Conservation (phyloP, 2,888 invertebrate genomes). For the Drosophila monieri region DNA sequence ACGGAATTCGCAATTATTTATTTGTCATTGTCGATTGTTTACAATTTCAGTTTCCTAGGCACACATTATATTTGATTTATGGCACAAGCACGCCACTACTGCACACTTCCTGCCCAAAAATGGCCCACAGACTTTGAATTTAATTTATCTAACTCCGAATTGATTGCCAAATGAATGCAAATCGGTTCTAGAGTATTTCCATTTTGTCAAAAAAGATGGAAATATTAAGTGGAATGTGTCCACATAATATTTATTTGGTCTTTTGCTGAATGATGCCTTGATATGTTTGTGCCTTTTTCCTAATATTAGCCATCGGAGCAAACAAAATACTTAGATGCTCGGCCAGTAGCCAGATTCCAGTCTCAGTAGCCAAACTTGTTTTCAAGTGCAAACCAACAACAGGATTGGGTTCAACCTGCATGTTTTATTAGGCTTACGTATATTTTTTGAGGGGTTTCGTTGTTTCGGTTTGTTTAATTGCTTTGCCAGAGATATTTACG, state of each 20-base stretch:
- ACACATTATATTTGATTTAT: conserved; percentile 36
- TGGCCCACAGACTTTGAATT: conserved; percentile 3
- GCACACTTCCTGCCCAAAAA: background rate
- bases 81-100: conserved; percentile 17
- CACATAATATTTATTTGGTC: background rate
- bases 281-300: conserved; percentile 11
- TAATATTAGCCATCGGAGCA: conserved; percentile 17
- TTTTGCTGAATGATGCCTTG: background rate
- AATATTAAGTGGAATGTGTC: background rate
- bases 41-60: conserved; percentile 26
- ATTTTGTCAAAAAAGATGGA: background rate
- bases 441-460: conserved; percentile 9
- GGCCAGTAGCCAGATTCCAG: conserved; percentile 11
- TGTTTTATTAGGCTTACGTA: conserved; percentile 25
- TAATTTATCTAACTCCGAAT: conserved; percentile 11
- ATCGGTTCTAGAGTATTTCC: background rate
- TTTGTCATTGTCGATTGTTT: conserved; percentile 33
- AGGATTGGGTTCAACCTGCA: conserved; percentile 20
- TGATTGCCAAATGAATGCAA: conserved; percentile 1
- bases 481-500: conserved; percentile 15
- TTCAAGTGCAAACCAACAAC: conserved; percentile 13
- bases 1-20: conserved; percentile 24
- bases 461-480: conserved; percentile 27
- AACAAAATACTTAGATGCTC: conserved; percentile 20
- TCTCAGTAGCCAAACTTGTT: conserved; percentile 36